Evolutionary conservation across 1,140 invertebrate species (phyloP), one percentile per base, ranked within the genome.

Genomic region (Lineus longissimus): DNA sequence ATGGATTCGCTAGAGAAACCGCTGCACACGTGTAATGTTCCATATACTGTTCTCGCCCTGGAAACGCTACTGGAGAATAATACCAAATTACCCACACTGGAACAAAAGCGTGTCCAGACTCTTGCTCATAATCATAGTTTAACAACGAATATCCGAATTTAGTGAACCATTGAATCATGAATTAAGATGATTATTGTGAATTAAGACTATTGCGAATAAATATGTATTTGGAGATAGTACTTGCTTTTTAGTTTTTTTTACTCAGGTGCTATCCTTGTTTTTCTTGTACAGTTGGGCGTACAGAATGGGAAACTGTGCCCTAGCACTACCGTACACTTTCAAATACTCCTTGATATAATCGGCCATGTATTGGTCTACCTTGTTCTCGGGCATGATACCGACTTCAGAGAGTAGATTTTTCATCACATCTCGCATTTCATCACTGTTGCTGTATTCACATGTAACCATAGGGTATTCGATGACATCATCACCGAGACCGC

Each of bases 21-120:
- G 25, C 47, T 51, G n/a, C 47, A 51, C 47, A 51, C 47, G n/a
- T 51, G 47, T 27, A 51, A 51, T n/a, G 47, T 51, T 51, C 47
- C 47, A 6, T 51, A 51, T n/a, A 51, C 47, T 9, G n/a, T 51
- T 51, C 47, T 7, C 47, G 47, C 47, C 6, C n/a, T 51, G 25
- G 47, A 51, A n/a, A 51, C 47, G 4, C n/a, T 51, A n/a, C n/a
- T 51, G 47, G 47, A 51, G 47, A 51, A 51, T 51, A 51, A 51
- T n/a, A 51, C 6, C 47, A 51, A 51, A n/a, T 51, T 51, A n/a
- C 47, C 47, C 4, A 51, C 47, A 51, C 47, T 51, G 6, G 47
- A 51, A 51, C 47, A 51, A 51, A 6, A n/a, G n/a, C 47, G 47
- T 51, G 47, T 51, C 9, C 47, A 51, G n/a, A 51, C n/a, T 6